Percentiles rank a stretch among this genome's conserved stretches.
phyloP scores from a whole-genome alignment of 2,888 invertebrate species.

The Nephrotoma appendiculata region DNA sequence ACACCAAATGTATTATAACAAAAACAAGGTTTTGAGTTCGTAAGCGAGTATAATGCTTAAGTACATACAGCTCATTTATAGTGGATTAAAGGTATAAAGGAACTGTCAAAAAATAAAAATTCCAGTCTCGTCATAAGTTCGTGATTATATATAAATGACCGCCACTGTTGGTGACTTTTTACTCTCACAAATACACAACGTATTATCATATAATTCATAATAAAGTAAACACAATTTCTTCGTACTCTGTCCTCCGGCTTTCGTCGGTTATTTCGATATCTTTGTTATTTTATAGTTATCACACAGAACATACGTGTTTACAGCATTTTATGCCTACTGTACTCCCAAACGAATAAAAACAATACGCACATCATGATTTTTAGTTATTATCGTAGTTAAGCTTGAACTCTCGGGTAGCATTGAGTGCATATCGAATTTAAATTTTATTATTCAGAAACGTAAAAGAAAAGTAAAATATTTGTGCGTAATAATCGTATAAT shows the following conservation, averaged over 20 bases:
- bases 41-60: too few species aligned
- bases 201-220: not conserved
- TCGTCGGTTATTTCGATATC: not conserved
- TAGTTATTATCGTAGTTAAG: not conserved
- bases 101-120: too few species aligned
- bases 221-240: not conserved
- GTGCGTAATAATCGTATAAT: not conserved
- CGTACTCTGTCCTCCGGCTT: not conserved
- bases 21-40: too few species aligned
- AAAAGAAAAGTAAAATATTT: not conserved
- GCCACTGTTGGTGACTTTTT: not conserved
- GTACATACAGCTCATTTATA: too few species aligned
- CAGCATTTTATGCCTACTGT: not conserved
- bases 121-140: too few species aligned
- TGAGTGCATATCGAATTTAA: not conserved
- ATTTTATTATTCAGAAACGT: not conserved
- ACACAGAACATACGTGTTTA: not conserved
- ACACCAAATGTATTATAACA: too few species aligned
- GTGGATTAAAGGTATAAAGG: too few species aligned
- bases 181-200: not conserved
- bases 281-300: not conserved
- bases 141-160: not conserved
- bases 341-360: not conserved
- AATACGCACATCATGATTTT: not conserved
- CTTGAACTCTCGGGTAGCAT: not conserved